phyloP scores from a whole-genome alignment of 1,140 invertebrate genomes.

The Branchinecta lynchi region DNA sequence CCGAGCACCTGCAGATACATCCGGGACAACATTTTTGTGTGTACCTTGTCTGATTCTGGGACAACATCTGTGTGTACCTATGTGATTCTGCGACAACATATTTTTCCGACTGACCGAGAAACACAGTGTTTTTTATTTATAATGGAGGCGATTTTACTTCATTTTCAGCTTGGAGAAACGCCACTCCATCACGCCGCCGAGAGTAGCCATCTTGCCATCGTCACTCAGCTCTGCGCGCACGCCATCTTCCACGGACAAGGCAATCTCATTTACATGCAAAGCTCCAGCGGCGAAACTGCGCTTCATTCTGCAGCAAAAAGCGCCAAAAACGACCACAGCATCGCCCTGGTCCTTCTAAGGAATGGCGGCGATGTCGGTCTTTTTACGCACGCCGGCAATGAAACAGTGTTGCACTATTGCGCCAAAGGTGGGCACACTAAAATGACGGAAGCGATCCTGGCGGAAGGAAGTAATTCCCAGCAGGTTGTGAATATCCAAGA shows the following conservation, averaged over 20 bases:
- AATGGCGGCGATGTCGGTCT: slow-evolving; percentile 73
- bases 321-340: slow-evolving; percentile 68
- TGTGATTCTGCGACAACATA: too few relatives aligned
- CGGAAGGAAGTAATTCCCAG: slow-evolving; percentile 64
- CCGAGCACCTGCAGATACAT: too few relatives aligned
- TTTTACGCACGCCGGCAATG: slow-evolving; percentile 55
- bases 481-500: slow-evolving; percentile 86
- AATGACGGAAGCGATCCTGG: slow-evolving; percentile 79
- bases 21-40: too few relatives aligned
- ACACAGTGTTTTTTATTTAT: too few relatives aligned
- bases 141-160: slow-evolving; percentile 10
- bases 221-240: slow-evolving; percentile 55
- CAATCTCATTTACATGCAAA: slow-evolving; percentile 49
- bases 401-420: slow-evolving; percentile 90
- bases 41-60: too few relatives aligned
- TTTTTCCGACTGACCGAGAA: too few relatives aligned
- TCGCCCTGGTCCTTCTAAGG: slow-evolving; percentile 71
- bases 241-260: neutral
- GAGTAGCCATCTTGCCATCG: slow-evolving; percentile 68
- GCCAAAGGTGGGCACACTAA: slow-evolving; percentile 89
- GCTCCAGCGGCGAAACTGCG: slow-evolving; percentile 79
- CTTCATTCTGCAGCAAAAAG: slow-evolving; percentile 56
- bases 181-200: slow-evolving; percentile 77
- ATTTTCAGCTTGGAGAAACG: slow-evolving; percentile 73
- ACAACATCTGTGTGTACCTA: too few relatives aligned